Evolutionary conservation across 2,888 invertebrate genomes (phyloP).

Genomic region (Brachypalpus laphriformis): DNA sequence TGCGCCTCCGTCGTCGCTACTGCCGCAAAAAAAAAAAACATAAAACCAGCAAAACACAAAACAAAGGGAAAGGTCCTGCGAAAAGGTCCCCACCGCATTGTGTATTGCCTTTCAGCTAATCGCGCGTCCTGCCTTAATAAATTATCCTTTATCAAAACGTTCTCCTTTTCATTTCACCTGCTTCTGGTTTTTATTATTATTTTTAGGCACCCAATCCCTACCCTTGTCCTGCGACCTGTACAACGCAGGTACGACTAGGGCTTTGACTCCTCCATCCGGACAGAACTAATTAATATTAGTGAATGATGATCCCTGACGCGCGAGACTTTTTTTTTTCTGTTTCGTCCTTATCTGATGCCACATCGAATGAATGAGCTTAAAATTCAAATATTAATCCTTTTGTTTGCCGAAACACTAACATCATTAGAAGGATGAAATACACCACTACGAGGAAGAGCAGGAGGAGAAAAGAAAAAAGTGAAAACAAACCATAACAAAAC

Average conservation of each 20-base stretch:
- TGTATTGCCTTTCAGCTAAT: slow-evolving; percentile 62
- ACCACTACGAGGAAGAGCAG: neutral
- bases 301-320: slow-evolving; percentile 67
- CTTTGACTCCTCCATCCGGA: slow-evolving; percentile 21
- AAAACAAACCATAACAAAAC: slow-evolving; percentile 7
- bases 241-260: neutral
- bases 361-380: slow-evolving; percentile 65
- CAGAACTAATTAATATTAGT: slow-evolving; percentile 69
- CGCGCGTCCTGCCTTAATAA: slow-evolving; percentile 62
- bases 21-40: neutral
- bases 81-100: slow-evolving; percentile 30
- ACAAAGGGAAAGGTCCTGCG: slow-evolving; percentile 36
- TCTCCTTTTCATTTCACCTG: slow-evolving; percentile 32
- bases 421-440: slow-evolving; percentile 58
- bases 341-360: slow-evolving; percentile 28
- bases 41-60: slow-evolving; percentile 20
- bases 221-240: neutral
- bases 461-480: neutral
- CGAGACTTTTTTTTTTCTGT: slow-evolving; percentile 2
- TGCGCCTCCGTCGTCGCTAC: neutral
- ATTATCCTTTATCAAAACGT: slow-evolving; percentile 69
- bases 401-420: slow-evolving; percentile 71
- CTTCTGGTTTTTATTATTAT: slow-evolving; percentile 37
- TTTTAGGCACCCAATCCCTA: neutral
- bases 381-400: slow-evolving; percentile 72